phyloP scores from a whole-genome alignment of 2,888 invertebrate species.

The Erebia aethiops region DNA sequence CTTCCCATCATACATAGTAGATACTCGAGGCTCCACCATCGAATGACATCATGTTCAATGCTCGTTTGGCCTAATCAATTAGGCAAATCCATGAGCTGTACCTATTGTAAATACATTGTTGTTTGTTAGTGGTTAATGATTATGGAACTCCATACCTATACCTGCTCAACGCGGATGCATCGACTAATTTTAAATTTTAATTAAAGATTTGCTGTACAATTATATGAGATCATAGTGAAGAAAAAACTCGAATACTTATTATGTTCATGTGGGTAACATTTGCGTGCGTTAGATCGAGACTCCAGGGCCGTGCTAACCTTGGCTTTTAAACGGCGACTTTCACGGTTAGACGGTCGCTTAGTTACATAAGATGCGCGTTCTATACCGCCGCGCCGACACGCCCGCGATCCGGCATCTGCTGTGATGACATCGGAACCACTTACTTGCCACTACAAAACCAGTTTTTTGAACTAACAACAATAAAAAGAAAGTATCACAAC shows the following conservation, averaged over 20 bases:
- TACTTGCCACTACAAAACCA: slow-evolving; percentile 61
- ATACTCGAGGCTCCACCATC: slow-evolving; percentile 43
- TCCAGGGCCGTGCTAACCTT: slow-evolving; percentile 79
- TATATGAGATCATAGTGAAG: slow-evolving; percentile 70
- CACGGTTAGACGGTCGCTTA: slow-evolving; percentile 78
- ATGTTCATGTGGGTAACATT: slow-evolving; percentile 64
- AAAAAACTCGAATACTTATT: slow-evolving; percentile 59
- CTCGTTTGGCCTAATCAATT: slow-evolving; percentile 43
- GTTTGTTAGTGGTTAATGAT: slow-evolving; percentile 17
- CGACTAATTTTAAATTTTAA: slow-evolving; percentile 28
- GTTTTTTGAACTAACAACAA: slow-evolving; percentile 54
- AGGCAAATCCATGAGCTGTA: slow-evolving; percentile 38
- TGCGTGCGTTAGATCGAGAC: slow-evolving; percentile 68
- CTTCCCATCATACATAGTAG: slow-evolving; percentile 62
- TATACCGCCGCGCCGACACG: slow-evolving; percentile 53
- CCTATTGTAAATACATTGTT: slow-evolving; percentile 34
- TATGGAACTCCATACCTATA: background rate
- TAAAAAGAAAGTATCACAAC: slow-evolving; percentile 44
- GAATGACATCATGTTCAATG: slow-evolving; percentile 51
- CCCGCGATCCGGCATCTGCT: slow-evolving; percentile 58
- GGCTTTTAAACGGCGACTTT: slow-evolving; percentile 82
- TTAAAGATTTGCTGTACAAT: slow-evolving; percentile 57
- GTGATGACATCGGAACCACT: slow-evolving; percentile 71
- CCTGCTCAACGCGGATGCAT: slow-evolving; percentile 22
- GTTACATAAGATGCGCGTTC: slow-evolving; percentile 77